phyloP scores from a whole-genome alignment of 2,113 vertebrate genomes.

The Bubo blakistoni region DNA sequence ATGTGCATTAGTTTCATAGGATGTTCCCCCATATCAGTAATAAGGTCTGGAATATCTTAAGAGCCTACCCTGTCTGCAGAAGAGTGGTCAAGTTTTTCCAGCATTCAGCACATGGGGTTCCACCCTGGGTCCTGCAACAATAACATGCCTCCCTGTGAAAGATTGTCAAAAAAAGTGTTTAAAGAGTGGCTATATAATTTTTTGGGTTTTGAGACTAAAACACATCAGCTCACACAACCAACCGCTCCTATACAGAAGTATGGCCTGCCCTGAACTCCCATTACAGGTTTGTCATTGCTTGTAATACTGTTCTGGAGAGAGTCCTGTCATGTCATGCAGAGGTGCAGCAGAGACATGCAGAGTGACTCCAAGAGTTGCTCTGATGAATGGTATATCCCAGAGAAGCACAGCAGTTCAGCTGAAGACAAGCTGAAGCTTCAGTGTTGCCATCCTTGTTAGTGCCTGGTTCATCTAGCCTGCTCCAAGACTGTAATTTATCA shows the following conservation, averaged over 20 bases:
- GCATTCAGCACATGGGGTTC: background rate
- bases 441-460: background rate
- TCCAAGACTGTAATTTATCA: background rate
- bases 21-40: background rate
- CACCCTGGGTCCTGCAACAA: background rate
- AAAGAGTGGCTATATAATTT: background rate
- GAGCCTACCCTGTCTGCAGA: background rate
- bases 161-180: background rate
- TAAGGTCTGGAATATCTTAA: background rate
- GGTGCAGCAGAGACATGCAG: background rate
- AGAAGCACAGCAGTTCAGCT: background rate
- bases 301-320: background rate
- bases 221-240: rapidly evolving
- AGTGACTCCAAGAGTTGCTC: background rate
- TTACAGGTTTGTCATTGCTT: rapidly evolving
- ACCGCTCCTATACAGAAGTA: background rate
- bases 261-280: background rate
- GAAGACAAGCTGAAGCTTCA: background rate
- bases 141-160: background rate
- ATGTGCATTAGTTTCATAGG: background rate
- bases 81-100: background rate
- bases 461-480: background rate
- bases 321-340: background rate
- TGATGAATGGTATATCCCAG: background rate
- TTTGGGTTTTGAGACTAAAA: background rate